phyloP scores from a whole-genome alignment of 35 echinoderm and acorn worm genomes.

The Apostichopus parvimensis region DNA sequence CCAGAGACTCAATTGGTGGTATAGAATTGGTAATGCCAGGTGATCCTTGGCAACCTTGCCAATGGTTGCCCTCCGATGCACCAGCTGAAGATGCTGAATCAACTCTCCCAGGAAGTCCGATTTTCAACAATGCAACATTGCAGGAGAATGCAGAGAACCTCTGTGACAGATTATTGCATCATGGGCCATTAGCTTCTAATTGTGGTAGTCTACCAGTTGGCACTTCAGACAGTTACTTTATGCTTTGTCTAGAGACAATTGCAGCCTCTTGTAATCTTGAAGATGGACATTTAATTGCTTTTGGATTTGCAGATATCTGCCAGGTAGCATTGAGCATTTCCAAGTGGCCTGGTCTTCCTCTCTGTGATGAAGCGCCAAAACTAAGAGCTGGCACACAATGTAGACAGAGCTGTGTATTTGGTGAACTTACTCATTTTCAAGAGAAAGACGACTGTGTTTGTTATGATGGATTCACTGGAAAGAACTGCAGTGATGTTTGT shows the following conservation, averaged over 20 bases:
- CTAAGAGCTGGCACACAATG: slow-evolving; percentile 75
- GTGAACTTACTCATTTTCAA: not conserved
- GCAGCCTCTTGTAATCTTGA: slow-evolving; percentile 49
- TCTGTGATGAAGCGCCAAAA: slow-evolving; percentile 67
- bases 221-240: slow-evolving; percentile 60
- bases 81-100: slow-evolving; percentile 32
- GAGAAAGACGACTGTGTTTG: slow-evolving; percentile 48
- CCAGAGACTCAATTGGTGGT: slow-evolving; percentile 55
- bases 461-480: slow-evolving; percentile 70
- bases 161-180: slow-evolving; percentile 49
- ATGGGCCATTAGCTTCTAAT: slow-evolving; percentile 49
- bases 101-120: slow-evolving; percentile 11
- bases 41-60: slow-evolving; percentile 69
- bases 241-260: slow-evolving; percentile 61
- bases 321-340: slow-evolving; percentile 62
- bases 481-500: slow-evolving; percentile 64
- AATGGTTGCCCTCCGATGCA: slow-evolving; percentile 82
- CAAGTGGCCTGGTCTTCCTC: slow-evolving; percentile 73
- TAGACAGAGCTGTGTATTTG: slow-evolving; percentile 77
- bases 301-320: slow-evolving; percentile 86
- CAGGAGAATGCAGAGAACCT: slow-evolving; percentile 38
- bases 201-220: slow-evolving; percentile 52
- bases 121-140: slow-evolving; percentile 41
- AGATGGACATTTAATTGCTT: slow-evolving; percentile 71
- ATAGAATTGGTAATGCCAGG: slow-evolving; percentile 48